Base-by-base conservation (phyloP, 1,140 invertebrate species). In the Limonius californicus region DNA sequence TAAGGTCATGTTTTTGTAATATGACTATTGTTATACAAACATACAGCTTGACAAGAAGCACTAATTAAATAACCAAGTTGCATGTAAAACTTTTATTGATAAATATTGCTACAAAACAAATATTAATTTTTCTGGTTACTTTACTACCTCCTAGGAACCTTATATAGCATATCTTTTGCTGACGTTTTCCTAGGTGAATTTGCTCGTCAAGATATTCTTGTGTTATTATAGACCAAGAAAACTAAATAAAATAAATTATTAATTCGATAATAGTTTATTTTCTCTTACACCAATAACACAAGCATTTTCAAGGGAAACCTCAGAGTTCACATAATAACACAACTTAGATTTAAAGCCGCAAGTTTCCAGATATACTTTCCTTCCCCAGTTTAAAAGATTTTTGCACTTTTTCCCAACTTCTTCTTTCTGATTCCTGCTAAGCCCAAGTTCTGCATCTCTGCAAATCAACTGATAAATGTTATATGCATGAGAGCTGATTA, bases 231-330 rank as follows among this genome's bases (percentile, higher is more conserved):
- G 23, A n/a, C 9, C 23, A 27, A 39, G 11, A 2, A 39, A 2
- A 39, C 2, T 6, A 39, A 39, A 12, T 11, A 9, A 14, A 39
- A 39, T 14, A 39, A 11, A 12, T 2, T 39, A 39, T 11, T 11
- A 12, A 39, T 27, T 9, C 3, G 3, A 27, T 27, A 6, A 6
- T 39, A 39, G 11, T 7, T 55, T 61, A 61, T 61, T 61, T 63
- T 63, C 45, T 65, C 63, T 72, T 21, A 57, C 15, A 54, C 86
- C 89, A 16, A 92, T 72, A 20, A 93, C 82, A 67, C 89, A 89
- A 50, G 89, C 82, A 79, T 94, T 94, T 77, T 94, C 91, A 11
- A 85, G 79, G 0, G 91, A 89, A 1, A 89, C 76, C 23, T 80
- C 73, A 3, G 73, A 66, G 16, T 84, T 76, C 32, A 88, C 87